phyloP scores from a whole-genome alignment of 2,797 vertebrate genomes.

The Danio tinwini region DNA sequence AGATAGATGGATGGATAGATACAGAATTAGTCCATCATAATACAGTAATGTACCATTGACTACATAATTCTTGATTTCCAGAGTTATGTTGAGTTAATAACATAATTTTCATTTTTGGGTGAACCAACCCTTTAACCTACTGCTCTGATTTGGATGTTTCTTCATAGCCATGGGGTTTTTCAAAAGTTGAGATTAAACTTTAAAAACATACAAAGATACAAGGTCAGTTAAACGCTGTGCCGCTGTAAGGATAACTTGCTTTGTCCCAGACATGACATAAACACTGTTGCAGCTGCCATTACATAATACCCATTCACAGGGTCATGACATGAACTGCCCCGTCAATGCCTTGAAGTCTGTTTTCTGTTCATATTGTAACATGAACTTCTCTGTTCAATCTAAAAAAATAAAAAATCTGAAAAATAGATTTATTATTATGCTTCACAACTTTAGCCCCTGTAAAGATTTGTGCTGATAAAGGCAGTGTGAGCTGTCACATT shows the following conservation, averaged over 20 bases:
- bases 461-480: too few relatives aligned
- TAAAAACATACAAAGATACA: not conserved
- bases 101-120: too few relatives aligned
- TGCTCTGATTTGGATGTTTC: not conserved
- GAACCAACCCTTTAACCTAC: not conserved
- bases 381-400: not conserved
- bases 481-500: too few relatives aligned
- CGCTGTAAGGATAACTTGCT: not conserved
- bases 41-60: too few relatives aligned
- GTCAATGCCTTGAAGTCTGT: not conserved
- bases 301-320: constrained; percentile 1
- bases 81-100: too few relatives aligned
- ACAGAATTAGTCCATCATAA: too few relatives aligned
- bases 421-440: not conserved
- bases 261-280: not conserved
- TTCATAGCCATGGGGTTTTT: not conserved
- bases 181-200: not conserved
- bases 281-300: not conserved
- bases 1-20: too few relatives aligned
- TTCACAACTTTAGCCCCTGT: too few relatives aligned
- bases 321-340: not conserved
- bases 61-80: too few relatives aligned
- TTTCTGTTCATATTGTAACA: not conserved
- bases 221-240: not conserved
- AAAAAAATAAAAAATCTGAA: not conserved